Conservation (phyloP, 1,140 invertebrate species). For the Latrodectus geometricus region DNA sequence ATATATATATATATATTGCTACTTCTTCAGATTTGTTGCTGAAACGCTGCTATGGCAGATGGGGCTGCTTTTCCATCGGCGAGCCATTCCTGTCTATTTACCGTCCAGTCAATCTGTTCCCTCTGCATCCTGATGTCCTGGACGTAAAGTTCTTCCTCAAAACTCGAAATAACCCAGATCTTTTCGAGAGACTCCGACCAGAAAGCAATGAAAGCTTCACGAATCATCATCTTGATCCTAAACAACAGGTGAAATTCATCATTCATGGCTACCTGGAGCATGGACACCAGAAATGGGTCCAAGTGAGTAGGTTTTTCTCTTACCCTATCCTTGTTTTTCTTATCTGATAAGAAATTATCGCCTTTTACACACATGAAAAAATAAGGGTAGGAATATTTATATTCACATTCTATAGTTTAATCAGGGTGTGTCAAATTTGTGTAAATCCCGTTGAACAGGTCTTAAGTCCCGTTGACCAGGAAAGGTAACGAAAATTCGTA, state of each 20-base stretch:
- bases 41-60: constrained; percentile 78
- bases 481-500: no score
- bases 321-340: not conserved
- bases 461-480: no score
- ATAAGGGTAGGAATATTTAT: no score
- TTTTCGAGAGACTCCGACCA: constrained; percentile 67
- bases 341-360: no score
- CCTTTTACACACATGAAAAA: no score
- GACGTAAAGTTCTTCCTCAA: constrained; percentile 72
- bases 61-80: constrained; percentile 86
- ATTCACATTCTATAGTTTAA: no score
- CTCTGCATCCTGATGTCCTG: constrained; percentile 75
- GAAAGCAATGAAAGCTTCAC: constrained; percentile 46
- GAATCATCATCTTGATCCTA: constrained; percentile 65
- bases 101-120: constrained; percentile 83
- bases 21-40: constrained; percentile 31
- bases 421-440: no score
- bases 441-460: no score
- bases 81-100: constrained; percentile 81
- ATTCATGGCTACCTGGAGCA: constrained; percentile 88
- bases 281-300: constrained; percentile 80
- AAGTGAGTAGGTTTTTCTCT: constrained; percentile 69
- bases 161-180: constrained; percentile 72
- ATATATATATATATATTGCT: no score
- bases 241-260: constrained; percentile 79